phyloP scores from a whole-genome alignment of 2,113 vertebrate genomes.

The Ranitomeya variabilis region DNA sequence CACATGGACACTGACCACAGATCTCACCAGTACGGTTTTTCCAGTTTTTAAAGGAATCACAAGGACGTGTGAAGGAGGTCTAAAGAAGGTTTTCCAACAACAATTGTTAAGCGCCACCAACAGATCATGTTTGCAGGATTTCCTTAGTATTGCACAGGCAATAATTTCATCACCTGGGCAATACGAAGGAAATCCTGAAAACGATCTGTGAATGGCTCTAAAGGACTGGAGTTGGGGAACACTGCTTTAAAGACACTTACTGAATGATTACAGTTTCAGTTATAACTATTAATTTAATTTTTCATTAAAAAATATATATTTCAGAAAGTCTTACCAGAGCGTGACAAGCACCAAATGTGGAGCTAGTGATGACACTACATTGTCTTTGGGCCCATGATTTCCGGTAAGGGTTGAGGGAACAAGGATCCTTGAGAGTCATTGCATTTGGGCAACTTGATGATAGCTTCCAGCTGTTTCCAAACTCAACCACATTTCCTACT shows the following conservation, averaged over 20 bases:
- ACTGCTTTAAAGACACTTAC: not conserved
- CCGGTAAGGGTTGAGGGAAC: conserved; percentile 71
- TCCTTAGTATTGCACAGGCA: too few species aligned
- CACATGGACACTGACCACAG: too few species aligned
- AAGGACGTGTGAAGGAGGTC: too few species aligned
- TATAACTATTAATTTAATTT: not conserved
- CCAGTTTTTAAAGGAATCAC: too few species aligned
- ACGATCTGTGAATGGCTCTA: too few species aligned
- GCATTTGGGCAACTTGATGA: conserved; percentile 74
- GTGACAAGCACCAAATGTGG: conserved; percentile 69
- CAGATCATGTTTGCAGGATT: too few species aligned
- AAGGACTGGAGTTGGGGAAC: too few species aligned
- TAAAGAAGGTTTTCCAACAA: too few species aligned
- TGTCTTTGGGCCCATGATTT: conserved; percentile 79
- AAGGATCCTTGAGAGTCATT: conserved; percentile 66
- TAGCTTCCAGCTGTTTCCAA: conserved; percentile 81
- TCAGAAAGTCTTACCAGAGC: conserved; percentile 68
- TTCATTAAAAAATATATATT: conserved; percentile 32
- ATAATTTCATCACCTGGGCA: too few species aligned
- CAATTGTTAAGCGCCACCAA: too few species aligned
- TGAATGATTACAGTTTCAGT: not conserved
- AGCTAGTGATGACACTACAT: conserved; percentile 75
- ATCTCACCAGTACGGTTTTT: too few species aligned
- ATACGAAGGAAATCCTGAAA: too few species aligned
- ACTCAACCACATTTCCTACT: conserved; percentile 73